These are phyloP conservation scores for Porites cylindrica DNA, from an alignment of 92 coral and sea anemone genomes.

Conservation along the genomic window DNA sequence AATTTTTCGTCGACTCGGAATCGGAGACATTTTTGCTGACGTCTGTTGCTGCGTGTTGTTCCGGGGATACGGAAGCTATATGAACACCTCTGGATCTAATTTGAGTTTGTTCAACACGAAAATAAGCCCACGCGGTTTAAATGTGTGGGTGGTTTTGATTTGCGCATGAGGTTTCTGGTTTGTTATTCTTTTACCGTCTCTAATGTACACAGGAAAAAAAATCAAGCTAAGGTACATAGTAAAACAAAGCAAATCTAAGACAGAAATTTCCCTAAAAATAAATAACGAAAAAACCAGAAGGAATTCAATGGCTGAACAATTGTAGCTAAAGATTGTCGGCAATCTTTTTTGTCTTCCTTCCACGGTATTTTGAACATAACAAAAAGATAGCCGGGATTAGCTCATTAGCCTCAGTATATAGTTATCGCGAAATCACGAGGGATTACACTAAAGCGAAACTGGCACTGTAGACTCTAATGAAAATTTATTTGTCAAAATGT, in stretches of 20 bases:
- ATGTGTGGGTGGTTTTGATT: conserved; percentile 30
- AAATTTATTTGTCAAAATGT: no score
- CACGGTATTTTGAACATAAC: background rate
- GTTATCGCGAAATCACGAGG: no score
- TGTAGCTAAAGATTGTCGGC: background rate
- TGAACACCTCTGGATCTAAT: background rate
- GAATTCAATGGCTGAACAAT: background rate
- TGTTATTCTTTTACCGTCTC: background rate
- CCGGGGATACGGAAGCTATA: background rate
- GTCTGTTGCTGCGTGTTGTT: background rate
- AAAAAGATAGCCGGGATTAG: background rate
- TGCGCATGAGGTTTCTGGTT: no score
- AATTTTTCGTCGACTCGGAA: conserved; percentile 18
- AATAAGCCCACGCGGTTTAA: background rate
- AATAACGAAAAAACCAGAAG: background rate
- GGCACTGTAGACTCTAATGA: no score
- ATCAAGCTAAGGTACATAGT: no score
- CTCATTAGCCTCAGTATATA: background rate
- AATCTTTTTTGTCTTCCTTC: background rate
- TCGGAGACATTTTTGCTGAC: conserved; percentile 2
- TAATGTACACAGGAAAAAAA: background rate
- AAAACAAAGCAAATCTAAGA: background rate
- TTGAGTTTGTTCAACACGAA: conserved; percentile 15
- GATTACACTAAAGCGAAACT: no score
- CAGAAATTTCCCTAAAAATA: background rate